Evolutionary conservation across 2,113 vertebrate species (phyloP).

Genomic region (Capricornis sumatraensis): DNA sequence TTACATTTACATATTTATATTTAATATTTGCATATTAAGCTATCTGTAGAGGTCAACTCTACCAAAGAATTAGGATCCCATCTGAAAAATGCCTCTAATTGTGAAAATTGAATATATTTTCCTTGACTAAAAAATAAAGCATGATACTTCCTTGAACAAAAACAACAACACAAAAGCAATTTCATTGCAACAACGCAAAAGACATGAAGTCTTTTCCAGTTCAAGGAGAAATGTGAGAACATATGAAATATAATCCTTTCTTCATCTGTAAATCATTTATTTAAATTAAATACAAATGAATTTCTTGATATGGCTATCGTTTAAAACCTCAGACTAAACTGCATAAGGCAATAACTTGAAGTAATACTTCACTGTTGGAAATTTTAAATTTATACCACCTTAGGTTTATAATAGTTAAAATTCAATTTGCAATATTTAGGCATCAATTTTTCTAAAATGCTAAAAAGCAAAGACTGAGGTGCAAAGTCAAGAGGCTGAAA

Average conservation of each 20-base stretch:
- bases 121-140: neutral
- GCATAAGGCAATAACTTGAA: neutral
- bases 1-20: neutral
- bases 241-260: neutral
- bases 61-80: neutral
- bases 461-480: slow-evolving; percentile 46
- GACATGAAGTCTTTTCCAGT: neutral
- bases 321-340: neutral
- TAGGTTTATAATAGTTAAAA: slow-evolving; percentile 48
- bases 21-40: neutral
- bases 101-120: neutral
- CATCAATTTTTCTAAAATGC: slow-evolving; percentile 50
- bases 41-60: neutral
- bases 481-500: slow-evolving; percentile 22
- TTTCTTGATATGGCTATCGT: neutral
- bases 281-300: neutral
- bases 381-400: neutral
- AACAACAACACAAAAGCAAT: neutral
- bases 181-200: neutral
- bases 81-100: neutral
- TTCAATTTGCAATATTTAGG: slow-evolving; percentile 43
- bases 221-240: neutral
- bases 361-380: neutral
- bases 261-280: neutral
- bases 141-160: neutral